Base-by-base conservation (phyloP, 2,113 vertebrate genomes). In the Rousettus leschenaultii region DNA sequence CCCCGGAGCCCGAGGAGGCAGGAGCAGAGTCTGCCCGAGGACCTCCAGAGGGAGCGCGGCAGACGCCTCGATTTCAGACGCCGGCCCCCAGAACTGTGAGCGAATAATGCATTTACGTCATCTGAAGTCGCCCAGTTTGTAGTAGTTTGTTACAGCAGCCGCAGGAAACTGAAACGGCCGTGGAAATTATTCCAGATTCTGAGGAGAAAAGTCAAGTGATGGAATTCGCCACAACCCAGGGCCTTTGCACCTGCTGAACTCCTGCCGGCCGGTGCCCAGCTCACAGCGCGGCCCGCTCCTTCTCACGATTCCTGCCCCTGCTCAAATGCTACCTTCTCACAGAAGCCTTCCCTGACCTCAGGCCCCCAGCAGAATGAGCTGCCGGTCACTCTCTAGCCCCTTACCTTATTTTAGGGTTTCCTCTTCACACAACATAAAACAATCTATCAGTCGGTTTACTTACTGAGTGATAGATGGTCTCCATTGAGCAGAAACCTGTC, bases 381-480 rank as follows among this genome's bases (percentile, higher is more conserved):
- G 33, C 74, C 1, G 12, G 48, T 43, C 14, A 1, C 40, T 18
- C 19, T 59, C 21, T 2, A 53, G 51, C 3, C 7, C 48, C 35
- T 82, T 10, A 38, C 5, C 24, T 22, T 38, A 5, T n/a, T 28
- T 57, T 12, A 35, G 33, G 8, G 4, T 86, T 82, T 53, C 43
- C 68, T 59, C 77, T 79, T 24, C 30, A 26, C 45, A 19, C 6
- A 11, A 40, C 14, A 43, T 16, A 57, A 92, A 73, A 18, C 12
- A 5, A 40, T 18, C 63, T 48, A 43, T 30, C 71, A n/a, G 1
- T 55, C 2, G 22, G 19, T 24, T 74, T 24, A 2, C 63, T 90
- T 18, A n/a, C 0, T 1, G 6, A 30, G 3, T 18, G 10, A n/a
- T 0, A 1, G 6, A 30, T 5, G 14, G 6, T 45, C 45, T 40